Evolutionary conservation across 37 sponge, comb jelly and placozoan genomes (phyloP), one percentile per base, ranked within the genome.

Genomic region (Theonella swinhoei): DNA sequence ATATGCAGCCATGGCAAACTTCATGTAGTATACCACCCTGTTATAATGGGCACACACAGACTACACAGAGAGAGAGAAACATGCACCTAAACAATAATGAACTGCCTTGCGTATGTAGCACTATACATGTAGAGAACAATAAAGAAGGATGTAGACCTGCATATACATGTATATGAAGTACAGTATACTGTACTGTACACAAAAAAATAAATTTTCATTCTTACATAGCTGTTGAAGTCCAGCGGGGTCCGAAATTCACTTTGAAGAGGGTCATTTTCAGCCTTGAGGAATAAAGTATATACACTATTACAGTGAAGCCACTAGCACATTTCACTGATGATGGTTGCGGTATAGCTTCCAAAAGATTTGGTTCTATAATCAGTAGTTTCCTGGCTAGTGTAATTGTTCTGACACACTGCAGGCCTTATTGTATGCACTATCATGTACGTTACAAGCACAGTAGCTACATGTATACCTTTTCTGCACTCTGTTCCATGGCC

Each of bases 1-100:
- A 78, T 93, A 93, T 31, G 72, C 67, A 31, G 79, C 83, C 37
- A 39, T 72, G n/a, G 94, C 83, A 89, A 74, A 89, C 66, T 66
- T 77, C 36, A 83, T 47, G 66, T 86, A 89, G 43, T 78, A 77
- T 0, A 75, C 70, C n/a, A 74, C 54, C 59, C 41, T 62, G 11
- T 86, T 78, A 30, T 82, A 73, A 34, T 80, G 75, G 25, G 32
- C 82, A 24, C 67, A 31, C 2, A 62, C 47, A 25, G 39, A 23
- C 89, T 87, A 62, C n/a, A n/a, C n/a, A n/a, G n/a, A n/a, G n/a
- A n/a, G n/a, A n/a, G 3, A 29, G 31, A 64, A 22, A 64, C 4
- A 79, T 67, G 61, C 2, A 32, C 24, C 58, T 4, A 7, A n/a
- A n/a, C n/a, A n/a, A n/a, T n/a, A n/a, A n/a, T n/a, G n/a, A n/a